Evolutionary conservation across 2,113 vertebrate genomes (phyloP), one percentile per base, ranked within the genome.

Genomic region (Alaudala cheleensis): DNA sequence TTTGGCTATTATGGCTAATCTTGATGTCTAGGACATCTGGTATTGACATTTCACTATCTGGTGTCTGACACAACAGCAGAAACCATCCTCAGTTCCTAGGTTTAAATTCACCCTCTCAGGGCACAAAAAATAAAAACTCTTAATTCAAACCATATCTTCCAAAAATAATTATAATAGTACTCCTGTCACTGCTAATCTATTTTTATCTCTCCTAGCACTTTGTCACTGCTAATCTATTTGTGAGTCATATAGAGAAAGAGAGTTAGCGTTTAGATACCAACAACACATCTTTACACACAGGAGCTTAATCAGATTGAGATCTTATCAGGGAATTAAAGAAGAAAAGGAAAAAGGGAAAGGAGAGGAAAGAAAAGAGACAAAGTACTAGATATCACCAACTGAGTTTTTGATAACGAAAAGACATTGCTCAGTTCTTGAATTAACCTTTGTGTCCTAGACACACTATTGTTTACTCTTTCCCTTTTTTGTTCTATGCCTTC

Each of bases 391-490:
- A 96, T 90, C 96, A 92, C 95, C 95, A 95, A 96, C 86, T 39
- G 71, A 96, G 83, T 94, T 98, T 98, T 96, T 96, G 91, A 97
- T 97, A 97, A 97, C 22, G 10, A 96, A 97, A 97, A 98, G 94
- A 97, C 96, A 97, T 90, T 97, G 96, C 95, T 97, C 80, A 70
- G 93, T 98, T 98, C 96, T 97, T 97, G 97, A 97, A 97, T 98
- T 98, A 98, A 98, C 98, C 97, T 98, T 97, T 98, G 92, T 97
- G 97, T 98, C 97, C 97, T 98, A 97, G 94, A 97, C 58, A 19
- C 76, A 93, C 79, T 90, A 97, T 97, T 98, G 96, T 98, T 98
- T 98, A 98, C 97, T 97, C 97, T 97, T 97, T 96, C 85, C 94
- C 93, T 94, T 97, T 95, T 96, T 96, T 93, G 73, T 86, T 95